phyloP scores from a whole-genome alignment of 92 coral and sea anemone genomes.

The Parazoanthus darwini region DNA sequence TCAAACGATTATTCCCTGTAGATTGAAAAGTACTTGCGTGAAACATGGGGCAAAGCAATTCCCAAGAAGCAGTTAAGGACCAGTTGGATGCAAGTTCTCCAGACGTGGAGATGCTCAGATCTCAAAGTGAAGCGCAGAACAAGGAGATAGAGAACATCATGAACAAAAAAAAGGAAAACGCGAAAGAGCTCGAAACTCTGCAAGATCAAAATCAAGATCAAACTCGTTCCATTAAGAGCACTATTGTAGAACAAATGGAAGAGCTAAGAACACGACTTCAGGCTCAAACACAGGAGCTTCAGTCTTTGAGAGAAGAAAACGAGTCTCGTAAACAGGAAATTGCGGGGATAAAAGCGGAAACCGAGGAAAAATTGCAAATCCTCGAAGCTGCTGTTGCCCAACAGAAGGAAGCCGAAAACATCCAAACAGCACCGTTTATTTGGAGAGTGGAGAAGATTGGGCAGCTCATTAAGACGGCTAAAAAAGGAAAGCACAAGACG shows the following conservation, averaged over 20 bases:
- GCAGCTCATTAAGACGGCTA: constrained; percentile 20
- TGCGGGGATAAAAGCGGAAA: constrained; percentile 18
- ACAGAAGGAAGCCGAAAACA: neutral
- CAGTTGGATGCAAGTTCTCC: neutral
- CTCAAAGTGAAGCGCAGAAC: constrained; percentile 34
- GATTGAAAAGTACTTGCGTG: neutral
- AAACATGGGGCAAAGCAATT: constrained; percentile 21
- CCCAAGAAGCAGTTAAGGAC: neutral
- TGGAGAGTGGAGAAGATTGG: constrained; percentile 38
- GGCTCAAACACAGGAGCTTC: constrained; percentile 22
- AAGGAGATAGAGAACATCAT: constrained; percentile 28
- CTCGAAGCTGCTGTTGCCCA: constrained; percentile 18
- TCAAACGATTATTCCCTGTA: neutral
- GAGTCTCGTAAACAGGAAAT: constrained; percentile 21
- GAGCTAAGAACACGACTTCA: neutral
- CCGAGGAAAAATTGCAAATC: constrained; percentile 32
- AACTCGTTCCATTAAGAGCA: neutral
- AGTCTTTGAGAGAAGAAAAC: constrained; percentile 7
- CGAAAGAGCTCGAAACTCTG: constrained; percentile 14
- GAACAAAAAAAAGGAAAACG: constrained; percentile 5
- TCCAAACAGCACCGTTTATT: constrained; percentile 10
- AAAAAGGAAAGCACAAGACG: constrained; percentile 36
- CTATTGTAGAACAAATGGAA: constrained; percentile 15
- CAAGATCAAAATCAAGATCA: constrained; percentile 17
- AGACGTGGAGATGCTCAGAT: neutral